Evolutionary conservation across 2,888 invertebrate genomes (phyloP), one percentile per base, ranked within the genome.

Genomic region (Eledone cirrhosa): DNA sequence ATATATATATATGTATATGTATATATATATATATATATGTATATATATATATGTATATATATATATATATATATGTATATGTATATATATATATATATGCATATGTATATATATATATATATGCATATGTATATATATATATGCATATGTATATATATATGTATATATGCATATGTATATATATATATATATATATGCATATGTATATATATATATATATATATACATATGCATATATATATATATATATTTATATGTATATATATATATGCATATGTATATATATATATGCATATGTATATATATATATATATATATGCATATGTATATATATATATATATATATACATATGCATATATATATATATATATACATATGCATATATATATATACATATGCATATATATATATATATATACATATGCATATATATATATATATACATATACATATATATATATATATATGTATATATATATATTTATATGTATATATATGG

Each of bases 11-110:
- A 53, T 53, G 13, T 53, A 53, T 53, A 53, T 53, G 22, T 53
- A 53, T 53, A 53, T 53, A 53, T 53, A 53, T 53, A 53, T 53
- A 53, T 53, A 53, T 53, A 53, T 53, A 53, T 53, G 13, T 53
- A 53, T 53, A 53, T 53, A 16, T 53, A 53, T 53, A 53, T 53
- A 16, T 53, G 22, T 53, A 53, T 53, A 53, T 53, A 53, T 53
- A 53, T 53, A 16, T 53, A 53, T 53, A 53, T 53, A 53, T 53
- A 16, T 53, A 53, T 53, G 22, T 53, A 53, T 53, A 53, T 53
- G 22, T 53, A 53, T 53, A 53, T 53, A 53, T 53, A 53, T 53
- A 16, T 53, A 53, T 53, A 53, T 53, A 53, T 53, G 13, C 19
- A 53, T 53, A 53, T 53, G 22, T 53, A 53, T 53, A 53, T 53